Percentiles rank a stretch among this genome's conserved stretches.
phyloP scores from a whole-genome alignment of 2,888 invertebrate genomes.

The Acrocyrtus sp. region DNA sequence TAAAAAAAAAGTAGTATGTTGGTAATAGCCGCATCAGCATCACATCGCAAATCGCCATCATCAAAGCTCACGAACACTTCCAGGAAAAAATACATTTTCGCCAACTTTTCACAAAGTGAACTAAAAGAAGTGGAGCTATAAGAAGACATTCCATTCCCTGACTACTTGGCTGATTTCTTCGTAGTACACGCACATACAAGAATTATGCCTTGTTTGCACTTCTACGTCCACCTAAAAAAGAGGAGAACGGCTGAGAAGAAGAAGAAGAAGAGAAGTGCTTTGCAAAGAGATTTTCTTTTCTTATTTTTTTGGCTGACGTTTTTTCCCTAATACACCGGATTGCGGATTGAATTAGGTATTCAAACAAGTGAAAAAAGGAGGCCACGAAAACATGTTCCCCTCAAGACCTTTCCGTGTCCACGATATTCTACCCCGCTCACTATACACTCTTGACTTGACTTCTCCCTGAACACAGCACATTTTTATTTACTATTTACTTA shows the following conservation, averaged over 20 bases:
- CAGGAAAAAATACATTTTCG: slow-evolving; percentile 21
- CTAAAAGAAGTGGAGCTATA: too few relatives aligned
- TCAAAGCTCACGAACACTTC: slow-evolving; percentile 1
- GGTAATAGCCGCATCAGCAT: too few relatives aligned
- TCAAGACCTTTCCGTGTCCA: too few relatives aligned
- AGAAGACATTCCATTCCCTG: not conserved
- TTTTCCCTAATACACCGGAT: not conserved
- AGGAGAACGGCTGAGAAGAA: too few relatives aligned
- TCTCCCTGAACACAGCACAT: not conserved
- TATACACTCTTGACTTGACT: too few relatives aligned
- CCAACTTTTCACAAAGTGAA: not conserved
- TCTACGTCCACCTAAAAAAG: not conserved
- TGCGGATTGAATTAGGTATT: not conserved
- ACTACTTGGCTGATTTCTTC: too few relatives aligned
- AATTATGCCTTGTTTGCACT: not conserved
- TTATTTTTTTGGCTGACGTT: too few relatives aligned
- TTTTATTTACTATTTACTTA: not conserved
- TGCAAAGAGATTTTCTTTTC: too few relatives aligned
- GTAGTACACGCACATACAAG: not conserved
- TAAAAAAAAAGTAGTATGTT: not conserved
- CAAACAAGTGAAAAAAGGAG: not conserved
- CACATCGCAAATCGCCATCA: not conserved
- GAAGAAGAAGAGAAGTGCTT: too few relatives aligned
- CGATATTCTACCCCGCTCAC: too few relatives aligned
- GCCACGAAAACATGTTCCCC: not conserved